phyloP scores from a whole-genome alignment of 92 coral and sea anemone species.

The Epizoanthus scotinus region DNA sequence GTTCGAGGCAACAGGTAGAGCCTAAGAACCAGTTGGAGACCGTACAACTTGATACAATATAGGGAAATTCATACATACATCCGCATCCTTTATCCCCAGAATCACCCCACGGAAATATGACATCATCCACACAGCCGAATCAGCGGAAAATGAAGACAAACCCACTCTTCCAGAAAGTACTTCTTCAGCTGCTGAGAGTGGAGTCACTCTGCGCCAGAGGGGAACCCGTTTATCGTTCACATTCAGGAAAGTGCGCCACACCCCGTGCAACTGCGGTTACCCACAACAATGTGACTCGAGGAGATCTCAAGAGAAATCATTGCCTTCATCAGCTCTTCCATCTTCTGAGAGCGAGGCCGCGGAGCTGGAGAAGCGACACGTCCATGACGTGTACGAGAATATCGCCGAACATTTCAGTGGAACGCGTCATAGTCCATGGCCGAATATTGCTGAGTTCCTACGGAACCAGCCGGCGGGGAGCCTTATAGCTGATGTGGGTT shows the following conservation, averaged over 20 bases:
- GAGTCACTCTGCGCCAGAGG: constrained; percentile 82
- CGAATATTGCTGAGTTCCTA: constrained; percentile 82
- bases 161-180: constrained; percentile 4
- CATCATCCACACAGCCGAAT: constrained; percentile 46
- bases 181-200: constrained; percentile 38
- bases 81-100: constrained; percentile 45
- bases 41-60: too few relatives aligned
- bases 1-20: too few relatives aligned
- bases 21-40: too few relatives aligned
- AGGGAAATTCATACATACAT: not conserved
- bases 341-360: constrained; percentile 74
- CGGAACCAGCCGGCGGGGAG: constrained; percentile 76
- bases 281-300: constrained; percentile 83
- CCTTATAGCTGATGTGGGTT: constrained; percentile 95
- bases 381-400: constrained; percentile 89
- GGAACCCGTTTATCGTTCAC: constrained; percentile 85
- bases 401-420: constrained; percentile 98
- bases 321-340: constrained; percentile 61
- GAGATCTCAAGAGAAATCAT: constrained; percentile 31
- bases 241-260: constrained; percentile 83
- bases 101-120: constrained; percentile 97
- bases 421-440: constrained; percentile 99
- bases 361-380: constrained; percentile 77
- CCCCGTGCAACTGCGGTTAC: constrained; percentile 76
- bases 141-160: constrained; percentile 32